These are phyloP conservation scores for Noctua pronuba DNA, from an alignment of 2,888 invertebrate species.

Conservation along the genomic window DNA sequence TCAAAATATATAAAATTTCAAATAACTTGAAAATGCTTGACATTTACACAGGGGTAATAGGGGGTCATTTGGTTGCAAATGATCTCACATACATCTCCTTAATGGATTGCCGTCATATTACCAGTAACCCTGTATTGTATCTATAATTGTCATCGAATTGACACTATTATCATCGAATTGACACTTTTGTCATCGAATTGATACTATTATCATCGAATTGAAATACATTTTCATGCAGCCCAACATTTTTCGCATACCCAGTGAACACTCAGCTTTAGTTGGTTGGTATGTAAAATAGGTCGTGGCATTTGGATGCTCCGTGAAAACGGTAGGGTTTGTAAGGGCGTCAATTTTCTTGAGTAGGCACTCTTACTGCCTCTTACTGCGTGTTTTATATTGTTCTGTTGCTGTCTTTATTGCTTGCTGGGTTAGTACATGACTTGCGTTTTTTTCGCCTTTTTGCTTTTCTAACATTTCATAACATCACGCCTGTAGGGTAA, in stretches of 20 bases:
- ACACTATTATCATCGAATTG: too few relatives aligned
- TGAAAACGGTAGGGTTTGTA: constrained; percentile 46
- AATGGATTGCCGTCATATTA: too few relatives aligned
- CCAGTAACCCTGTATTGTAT: too few relatives aligned
- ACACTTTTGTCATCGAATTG: neutral
- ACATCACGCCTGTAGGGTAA: too few relatives aligned
- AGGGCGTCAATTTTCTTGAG: constrained; percentile 60
- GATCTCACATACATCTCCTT: too few relatives aligned
- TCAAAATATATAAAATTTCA: too few relatives aligned
- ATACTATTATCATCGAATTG: neutral
- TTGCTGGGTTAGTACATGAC: constrained; percentile 13
- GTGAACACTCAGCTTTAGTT: constrained; percentile 38
- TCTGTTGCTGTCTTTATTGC: constrained; percentile 37
- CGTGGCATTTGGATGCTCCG: constrained; percentile 43
- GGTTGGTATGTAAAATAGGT: constrained; percentile 53
- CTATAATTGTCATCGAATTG: too few relatives aligned
- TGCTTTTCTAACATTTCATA: neutral
- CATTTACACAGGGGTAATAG: too few relatives aligned
- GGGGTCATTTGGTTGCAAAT: too few relatives aligned
- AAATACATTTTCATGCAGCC: neutral
- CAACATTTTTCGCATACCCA: neutral
- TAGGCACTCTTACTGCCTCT: constrained; percentile 38
- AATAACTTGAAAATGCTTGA: too few relatives aligned
- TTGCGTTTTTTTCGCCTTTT: constrained; percentile 10
- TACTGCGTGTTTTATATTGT: constrained; percentile 45